Evolutionary conservation across 2,113 vertebrate genomes (phyloP).

Genomic region (Rhagologus leucostigma): DNA sequence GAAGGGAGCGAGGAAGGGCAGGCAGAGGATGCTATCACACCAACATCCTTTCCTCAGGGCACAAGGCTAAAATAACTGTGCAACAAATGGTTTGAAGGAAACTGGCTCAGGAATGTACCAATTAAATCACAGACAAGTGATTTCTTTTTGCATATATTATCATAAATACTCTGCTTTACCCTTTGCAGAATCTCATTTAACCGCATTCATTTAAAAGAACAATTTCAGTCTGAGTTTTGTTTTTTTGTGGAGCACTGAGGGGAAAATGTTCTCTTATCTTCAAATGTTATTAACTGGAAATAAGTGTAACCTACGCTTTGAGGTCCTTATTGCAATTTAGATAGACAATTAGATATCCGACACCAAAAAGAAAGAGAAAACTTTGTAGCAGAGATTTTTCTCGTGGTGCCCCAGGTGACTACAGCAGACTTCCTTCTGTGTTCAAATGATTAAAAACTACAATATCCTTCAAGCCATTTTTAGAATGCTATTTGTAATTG

Average conservation of each 20-base stretch:
- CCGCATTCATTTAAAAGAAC: neutral
- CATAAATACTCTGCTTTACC: neutral
- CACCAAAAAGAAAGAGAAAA: conserved; percentile 15
- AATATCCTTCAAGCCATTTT: conserved; percentile 44
- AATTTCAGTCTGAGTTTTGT: neutral
- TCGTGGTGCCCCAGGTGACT: conserved; percentile 5
- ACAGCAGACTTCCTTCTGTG: conserved; percentile 14
- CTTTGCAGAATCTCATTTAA: conserved; percentile 12
- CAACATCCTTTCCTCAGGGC: neutral
- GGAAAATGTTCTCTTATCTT: conserved; percentile 6
- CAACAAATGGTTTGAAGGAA: neutral
- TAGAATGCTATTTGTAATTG: conserved; percentile 45
- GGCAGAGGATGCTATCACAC: neutral
- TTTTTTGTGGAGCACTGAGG: neutral
- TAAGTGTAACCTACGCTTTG: conserved; percentile 5
- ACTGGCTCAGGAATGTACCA: neutral
- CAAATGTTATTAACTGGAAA: conserved; percentile 40
- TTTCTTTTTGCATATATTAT: conserved; percentile 32
- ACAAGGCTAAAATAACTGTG: neutral
- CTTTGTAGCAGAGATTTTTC: conserved; percentile 24
- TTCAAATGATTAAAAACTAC: conserved; percentile 50
- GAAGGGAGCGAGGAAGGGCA: neutral
- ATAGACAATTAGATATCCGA: conserved; percentile 48
- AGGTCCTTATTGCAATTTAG: conserved; percentile 59
- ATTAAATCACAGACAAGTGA: neutral